Evolutionary conservation across 1,140 invertebrate species (phyloP), one percentile per base, ranked within the genome.

Genomic region (Aphelenchoides fujianensis): DNA sequence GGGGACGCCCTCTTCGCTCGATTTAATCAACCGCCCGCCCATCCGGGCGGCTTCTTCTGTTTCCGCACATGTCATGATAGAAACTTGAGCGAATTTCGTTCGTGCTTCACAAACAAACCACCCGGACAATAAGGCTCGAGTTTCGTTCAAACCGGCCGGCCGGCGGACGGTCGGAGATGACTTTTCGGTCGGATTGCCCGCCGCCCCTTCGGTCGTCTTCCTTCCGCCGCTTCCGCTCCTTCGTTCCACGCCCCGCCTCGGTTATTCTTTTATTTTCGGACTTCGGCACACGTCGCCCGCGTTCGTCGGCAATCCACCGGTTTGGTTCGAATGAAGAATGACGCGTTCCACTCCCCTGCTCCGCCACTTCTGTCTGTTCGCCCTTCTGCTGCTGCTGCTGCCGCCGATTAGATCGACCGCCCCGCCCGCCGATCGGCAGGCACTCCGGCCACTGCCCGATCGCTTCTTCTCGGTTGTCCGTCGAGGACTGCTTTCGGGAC

Each of bases 11-110:
- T 48, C 23, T 48, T 48, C 41, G 12, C 41, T 48, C 23, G 12
- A 48, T 48, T 48, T 16, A 48, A 48, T 48, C 41, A 48, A 48
- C 23, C 12, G 41, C 12, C 41, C 23, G 12, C 12, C 12, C 12
- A 16, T 48, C 23, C 41, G 41, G 12, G 41, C n/a, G n/a, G n/a
- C 12, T 48, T 23, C 41, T 48, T 48, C 12, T 16, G 23, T 48
- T 48, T 48, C 41, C 12, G 41, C 41, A 48, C 23, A 48, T 48
- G 41, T 48, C 41, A 48, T 48, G 41, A 48, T 48, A 48, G 41
- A 48, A 48, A 48, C 12, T 48, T 48, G 41, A 48, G 41, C 41
- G n/a, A n/a, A n/a, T n/a, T n/a, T n/a, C n/a, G n/a, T n/a, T 48
- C 23, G 23, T 48, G 41, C 12, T 48, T 48, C 23, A 48, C 41